These are phyloP conservation scores for Norana najaformis DNA, from an alignment of 2,888 invertebrate genomes.

Conservation along the genomic window DNA sequence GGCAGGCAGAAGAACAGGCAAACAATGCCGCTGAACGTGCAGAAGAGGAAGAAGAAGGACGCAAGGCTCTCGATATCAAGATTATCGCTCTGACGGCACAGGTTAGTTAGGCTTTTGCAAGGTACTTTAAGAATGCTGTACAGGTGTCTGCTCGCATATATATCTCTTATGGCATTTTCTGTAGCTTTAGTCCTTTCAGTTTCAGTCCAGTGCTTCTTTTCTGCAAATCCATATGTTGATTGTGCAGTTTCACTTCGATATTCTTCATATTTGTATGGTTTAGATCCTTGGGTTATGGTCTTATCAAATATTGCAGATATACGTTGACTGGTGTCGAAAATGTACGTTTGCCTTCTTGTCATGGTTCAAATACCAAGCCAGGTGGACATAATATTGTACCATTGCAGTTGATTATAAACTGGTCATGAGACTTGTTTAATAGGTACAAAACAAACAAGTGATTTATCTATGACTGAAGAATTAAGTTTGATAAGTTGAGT, in stretches of 20 bases:
- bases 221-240: not conserved
- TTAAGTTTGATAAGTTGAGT: not conserved
- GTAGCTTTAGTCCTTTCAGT: no score
- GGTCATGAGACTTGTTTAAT: not conserved
- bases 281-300: not conserved
- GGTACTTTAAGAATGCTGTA: not conserved
- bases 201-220: not conserved
- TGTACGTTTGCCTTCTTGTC: not conserved
- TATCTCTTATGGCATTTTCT: not conserved
- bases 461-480: not conserved
- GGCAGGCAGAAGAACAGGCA: constrained; percentile 88
- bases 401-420: not conserved
- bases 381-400: not conserved
- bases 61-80: constrained; percentile 79
- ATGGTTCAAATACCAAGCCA: not conserved
- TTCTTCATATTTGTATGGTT: not conserved
- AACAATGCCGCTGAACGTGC: constrained; percentile 82
- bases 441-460: not conserved
- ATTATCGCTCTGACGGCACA: constrained; percentile 57
- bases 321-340: not conserved
- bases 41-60: constrained; percentile 93
- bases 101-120: constrained; percentile 44
- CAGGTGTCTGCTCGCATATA: not conserved
- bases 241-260: not conserved
- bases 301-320: not conserved